Conservation (phyloP, 2,797 vertebrate genomes). For the Peromyscus attwateri region DNA sequence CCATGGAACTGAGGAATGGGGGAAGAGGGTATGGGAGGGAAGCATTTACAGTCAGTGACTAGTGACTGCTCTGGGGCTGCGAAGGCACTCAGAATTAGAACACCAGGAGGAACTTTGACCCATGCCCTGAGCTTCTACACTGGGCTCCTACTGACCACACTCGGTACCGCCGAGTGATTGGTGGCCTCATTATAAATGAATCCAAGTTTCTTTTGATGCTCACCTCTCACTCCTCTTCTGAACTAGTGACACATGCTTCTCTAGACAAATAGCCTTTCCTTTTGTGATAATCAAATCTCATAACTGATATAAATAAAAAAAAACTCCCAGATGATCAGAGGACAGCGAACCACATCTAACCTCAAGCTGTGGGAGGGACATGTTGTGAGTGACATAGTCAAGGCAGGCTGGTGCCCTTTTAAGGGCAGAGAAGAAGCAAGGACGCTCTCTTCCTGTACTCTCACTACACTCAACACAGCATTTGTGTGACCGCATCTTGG, state of each 20-base stretch:
- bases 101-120: not conserved
- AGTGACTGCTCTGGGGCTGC: not conserved
- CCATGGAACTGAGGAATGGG: not conserved
- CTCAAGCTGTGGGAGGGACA: no score
- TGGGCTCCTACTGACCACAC: not conserved
- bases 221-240: not conserved
- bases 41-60: not conserved
- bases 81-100: not conserved
- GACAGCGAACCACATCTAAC: not conserved
- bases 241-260: not conserved
- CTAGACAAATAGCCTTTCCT: not conserved
- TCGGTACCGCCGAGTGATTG: not conserved
- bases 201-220: not conserved
- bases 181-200: not conserved
- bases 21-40: fast-evolving
- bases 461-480: not conserved
- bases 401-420: not conserved
- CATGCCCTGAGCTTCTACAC: not conserved
- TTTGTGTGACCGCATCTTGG: not conserved
- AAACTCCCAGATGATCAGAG: not conserved
- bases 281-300: not conserved
- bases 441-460: not conserved
- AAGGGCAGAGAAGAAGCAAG: not conserved
- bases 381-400: not conserved
- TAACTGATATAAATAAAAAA: not conserved